A percentile compares a stretch with the other conserved stretches of the same genome.
phyloP scores from a whole-genome alignment of 2,113 vertebrate species.

The Odocoileus hemionus region DNA sequence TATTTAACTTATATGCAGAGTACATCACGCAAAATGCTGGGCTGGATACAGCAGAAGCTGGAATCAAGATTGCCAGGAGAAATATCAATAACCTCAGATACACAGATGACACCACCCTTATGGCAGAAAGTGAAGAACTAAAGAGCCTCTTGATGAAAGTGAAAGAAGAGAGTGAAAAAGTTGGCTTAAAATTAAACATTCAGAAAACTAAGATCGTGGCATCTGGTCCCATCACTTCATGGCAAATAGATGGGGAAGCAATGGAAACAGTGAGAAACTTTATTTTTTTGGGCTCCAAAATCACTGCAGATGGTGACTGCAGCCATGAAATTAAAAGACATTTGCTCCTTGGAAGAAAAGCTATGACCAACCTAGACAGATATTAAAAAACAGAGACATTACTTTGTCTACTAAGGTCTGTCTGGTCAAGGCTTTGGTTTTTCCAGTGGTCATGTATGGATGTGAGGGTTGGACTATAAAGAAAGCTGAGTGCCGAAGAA shows the following conservation, averaged over 20 bases:
- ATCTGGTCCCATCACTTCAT: neutral
- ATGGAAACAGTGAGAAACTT: neutral
- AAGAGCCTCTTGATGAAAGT: neutral
- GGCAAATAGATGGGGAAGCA: neutral
- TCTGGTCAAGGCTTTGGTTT: neutral
- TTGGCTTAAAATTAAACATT: neutral
- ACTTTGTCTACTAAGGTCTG: neutral
- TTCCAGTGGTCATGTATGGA: neutral
- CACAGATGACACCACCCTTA: neutral
- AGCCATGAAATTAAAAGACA: neutral
- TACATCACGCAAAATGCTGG: neutral
- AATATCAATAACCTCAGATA: neutral
- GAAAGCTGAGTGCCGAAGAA: rapidly evolving
- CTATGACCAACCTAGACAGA: neutral
- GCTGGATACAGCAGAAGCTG: neutral
- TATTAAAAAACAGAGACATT: neutral
- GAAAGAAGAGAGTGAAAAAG: neutral
- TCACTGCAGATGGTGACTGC: neutral
- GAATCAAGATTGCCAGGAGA: neutral
- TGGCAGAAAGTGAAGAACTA: neutral
- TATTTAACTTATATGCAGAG: neutral
- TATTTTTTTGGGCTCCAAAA: neutral
- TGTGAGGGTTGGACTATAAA: neutral
- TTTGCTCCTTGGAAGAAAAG: neutral
- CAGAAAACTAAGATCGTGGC: neutral